Evolutionary conservation across 1,140 invertebrate species (phyloP).

Genomic region (Drosophila tristis): DNA sequence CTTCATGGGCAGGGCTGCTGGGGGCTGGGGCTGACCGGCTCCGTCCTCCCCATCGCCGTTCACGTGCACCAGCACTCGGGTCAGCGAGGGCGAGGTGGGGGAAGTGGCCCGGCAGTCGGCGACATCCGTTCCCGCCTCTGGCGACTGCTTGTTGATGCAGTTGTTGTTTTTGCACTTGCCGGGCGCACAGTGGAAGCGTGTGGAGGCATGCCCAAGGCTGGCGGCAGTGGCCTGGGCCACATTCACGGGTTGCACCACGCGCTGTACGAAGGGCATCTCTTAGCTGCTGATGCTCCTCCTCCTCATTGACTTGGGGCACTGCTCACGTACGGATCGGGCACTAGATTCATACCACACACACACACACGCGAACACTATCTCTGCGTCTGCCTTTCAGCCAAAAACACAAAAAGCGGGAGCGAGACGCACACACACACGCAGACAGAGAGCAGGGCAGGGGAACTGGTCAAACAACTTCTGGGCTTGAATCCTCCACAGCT

Average conservation of each 20-base stretch:
- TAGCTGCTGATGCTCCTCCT: slow-evolving; percentile 40
- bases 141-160: slow-evolving; percentile 72
- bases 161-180: slow-evolving; percentile 83
- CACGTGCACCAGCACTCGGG: slow-evolving; percentile 52
- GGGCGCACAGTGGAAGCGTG: slow-evolving; percentile 71
- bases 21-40: slow-evolving; percentile 52
- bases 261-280: slow-evolving; percentile 90
- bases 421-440: slow-evolving; percentile 19
- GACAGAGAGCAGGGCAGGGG: slow-evolving; percentile 13
- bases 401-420: slow-evolving; percentile 20
- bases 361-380: slow-evolving; percentile 8
- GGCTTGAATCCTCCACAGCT: slow-evolving; percentile 67
- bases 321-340: slow-evolving; percentile 12
- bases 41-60: slow-evolving; percentile 30
- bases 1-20: slow-evolving; percentile 69
- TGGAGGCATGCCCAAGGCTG: slow-evolving; percentile 83
- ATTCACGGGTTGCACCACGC: slow-evolving; percentile 88
- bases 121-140: slow-evolving; percentile 24
- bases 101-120: background rate
- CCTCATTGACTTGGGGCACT: slow-evolving; percentile 31
- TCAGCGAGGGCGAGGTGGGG: slow-evolving; percentile 34
- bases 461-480: slow-evolving; percentile 81
- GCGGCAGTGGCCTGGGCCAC: slow-evolving; percentile 87
- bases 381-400: background rate
- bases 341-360: slow-evolving; percentile 8